These are phyloP conservation scores for Cryptoleucopteryx plumbea DNA, from an alignment of 2,113 vertebrate genomes.

Conservation along the genomic window DNA sequence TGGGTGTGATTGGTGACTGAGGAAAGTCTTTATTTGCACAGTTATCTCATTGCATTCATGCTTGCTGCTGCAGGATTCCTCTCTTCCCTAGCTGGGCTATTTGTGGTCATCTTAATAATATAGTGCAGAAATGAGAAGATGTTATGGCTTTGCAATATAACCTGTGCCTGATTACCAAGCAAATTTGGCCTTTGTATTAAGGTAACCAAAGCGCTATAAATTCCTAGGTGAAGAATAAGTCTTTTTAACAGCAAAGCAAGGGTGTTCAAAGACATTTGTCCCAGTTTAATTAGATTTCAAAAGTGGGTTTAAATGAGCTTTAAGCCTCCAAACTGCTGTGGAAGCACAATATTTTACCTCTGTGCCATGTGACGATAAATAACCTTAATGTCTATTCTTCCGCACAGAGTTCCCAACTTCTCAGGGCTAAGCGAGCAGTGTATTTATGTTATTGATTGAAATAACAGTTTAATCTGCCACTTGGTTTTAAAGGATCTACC, in stretches of 20 bases:
- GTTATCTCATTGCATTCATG: background rate
- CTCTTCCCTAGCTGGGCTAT: background rate
- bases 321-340: background rate
- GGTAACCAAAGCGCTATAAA: background rate
- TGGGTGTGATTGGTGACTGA: background rate
- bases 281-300: background rate
- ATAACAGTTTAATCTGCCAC: background rate
- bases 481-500: background rate
- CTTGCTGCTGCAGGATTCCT: background rate
- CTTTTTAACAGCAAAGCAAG: background rate
- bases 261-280: background rate
- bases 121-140: background rate
- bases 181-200: background rate
- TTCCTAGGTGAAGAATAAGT: background rate
- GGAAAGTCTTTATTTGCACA: background rate
- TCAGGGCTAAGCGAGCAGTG: background rate
- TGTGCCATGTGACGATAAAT: background rate
- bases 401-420: background rate
- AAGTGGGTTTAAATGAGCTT: background rate
- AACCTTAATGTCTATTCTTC: background rate
- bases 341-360: background rate
- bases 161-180: background rate
- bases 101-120: background rate
- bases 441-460: conserved; percentile 1
- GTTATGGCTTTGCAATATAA: background rate